A percentile compares a stretch with the other conserved stretches of the same genome.
These are phyloP conservation scores for Girardinus metallicus DNA, from an alignment of 2,797 vertebrate genomes.

Conservation along the genomic window DNA sequence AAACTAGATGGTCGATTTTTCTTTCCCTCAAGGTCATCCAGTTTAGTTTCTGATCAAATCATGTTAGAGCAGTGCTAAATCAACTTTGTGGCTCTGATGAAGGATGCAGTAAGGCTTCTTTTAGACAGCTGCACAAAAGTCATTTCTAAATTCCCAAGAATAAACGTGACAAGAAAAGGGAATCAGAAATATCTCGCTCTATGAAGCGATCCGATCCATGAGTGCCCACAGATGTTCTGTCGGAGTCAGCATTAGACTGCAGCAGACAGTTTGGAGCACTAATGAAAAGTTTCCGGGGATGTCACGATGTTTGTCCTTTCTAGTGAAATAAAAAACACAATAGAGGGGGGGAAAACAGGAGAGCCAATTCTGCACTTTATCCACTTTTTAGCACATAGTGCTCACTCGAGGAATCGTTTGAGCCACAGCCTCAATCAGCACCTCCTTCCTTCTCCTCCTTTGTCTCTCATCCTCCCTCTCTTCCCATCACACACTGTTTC, in stretches of 20 bases:
- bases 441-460: slow-evolving; percentile 40
- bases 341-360: slow-evolving; percentile 27
- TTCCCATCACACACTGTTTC: slow-evolving; percentile 48
- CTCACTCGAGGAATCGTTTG: slow-evolving; percentile 70
- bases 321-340: slow-evolving; percentile 66
- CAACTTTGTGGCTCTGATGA: slow-evolving; percentile 4
- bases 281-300: slow-evolving; percentile 53
- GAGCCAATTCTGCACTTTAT: slow-evolving; percentile 69
- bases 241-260: not conserved
- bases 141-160: not conserved
- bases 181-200: not conserved
- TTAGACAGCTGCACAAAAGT: not conserved
- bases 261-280: not conserved
- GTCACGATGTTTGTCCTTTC: slow-evolving; percentile 61
- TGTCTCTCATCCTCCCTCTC: slow-evolving; percentile 51
- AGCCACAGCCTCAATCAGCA: slow-evolving; percentile 56
- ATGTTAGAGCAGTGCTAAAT: not conserved
- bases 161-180: not conserved
- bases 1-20: not conserved
- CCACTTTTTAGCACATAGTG: slow-evolving; percentile 70
- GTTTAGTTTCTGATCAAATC: slow-evolving; percentile 1
- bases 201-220: not conserved
- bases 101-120: not conserved
- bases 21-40: slow-evolving; percentile 1
- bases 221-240: not conserved